Evolutionary conservation across 2,797 vertebrate genomes (phyloP).

Genomic region (Petrocephalus schoutedeni): DNA sequence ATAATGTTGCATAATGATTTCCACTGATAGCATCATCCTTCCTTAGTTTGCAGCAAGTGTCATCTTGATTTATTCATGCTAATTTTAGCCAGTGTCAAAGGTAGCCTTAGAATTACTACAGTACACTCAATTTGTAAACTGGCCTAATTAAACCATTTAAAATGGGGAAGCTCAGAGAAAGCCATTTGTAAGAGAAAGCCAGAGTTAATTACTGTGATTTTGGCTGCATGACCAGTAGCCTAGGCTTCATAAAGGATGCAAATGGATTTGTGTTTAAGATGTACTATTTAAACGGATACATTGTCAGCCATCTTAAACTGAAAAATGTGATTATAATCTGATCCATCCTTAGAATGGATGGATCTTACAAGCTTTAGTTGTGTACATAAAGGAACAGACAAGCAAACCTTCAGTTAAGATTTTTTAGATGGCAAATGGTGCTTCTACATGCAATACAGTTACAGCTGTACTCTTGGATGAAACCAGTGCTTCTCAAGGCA

Average conservation of each 20-base stretch:
- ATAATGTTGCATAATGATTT: not conserved
- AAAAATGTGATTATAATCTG: not conserved
- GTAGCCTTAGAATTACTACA: not conserved
- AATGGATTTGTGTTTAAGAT: not conserved
- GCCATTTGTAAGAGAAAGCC: not conserved
- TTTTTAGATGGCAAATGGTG: not conserved
- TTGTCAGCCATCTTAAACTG: not conserved
- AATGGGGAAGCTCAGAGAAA: not conserved
- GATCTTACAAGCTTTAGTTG: not conserved
- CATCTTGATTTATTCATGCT: not conserved
- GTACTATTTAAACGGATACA: not conserved
- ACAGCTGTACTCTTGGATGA: not conserved
- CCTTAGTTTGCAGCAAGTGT: not conserved
- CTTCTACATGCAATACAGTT: not conserved
- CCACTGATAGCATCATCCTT: not conserved
- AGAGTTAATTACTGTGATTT: not conserved
- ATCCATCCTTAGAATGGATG: not conserved
- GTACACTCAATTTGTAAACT: not conserved
- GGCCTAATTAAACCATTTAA: not conserved
- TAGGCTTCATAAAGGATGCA: not conserved
- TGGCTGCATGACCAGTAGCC: not conserved
- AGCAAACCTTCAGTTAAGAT: not conserved
- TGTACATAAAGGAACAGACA: not conserved
- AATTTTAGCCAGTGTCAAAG: not conserved
- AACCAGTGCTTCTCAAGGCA: not conserved